These are phyloP conservation scores for Pimephales promelas DNA, from an alignment of 2,113 vertebrate species.

Conservation along the genomic window DNA sequence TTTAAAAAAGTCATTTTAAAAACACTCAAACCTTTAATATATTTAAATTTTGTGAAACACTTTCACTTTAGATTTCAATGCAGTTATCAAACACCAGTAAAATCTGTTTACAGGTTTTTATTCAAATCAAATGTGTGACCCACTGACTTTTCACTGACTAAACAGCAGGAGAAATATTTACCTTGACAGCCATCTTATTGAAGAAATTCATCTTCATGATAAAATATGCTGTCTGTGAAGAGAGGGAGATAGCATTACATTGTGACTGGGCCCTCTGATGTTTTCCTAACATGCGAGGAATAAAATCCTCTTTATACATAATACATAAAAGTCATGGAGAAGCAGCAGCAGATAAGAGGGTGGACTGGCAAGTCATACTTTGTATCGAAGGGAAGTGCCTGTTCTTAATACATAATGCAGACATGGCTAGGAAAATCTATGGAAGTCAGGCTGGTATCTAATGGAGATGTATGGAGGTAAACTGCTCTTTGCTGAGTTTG, in stretches of 20 bases:
- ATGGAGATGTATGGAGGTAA: constrained; percentile 99
- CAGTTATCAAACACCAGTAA: constrained; percentile 60
- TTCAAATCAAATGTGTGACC: constrained; percentile 84
- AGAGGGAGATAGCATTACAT: constrained; percentile 81
- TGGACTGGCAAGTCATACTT: constrained; percentile 74
- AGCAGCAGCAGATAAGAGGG: constrained; percentile 67
- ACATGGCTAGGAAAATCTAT: constrained; percentile 98
- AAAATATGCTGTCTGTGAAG: constrained; percentile 94
- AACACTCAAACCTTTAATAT: not conserved
- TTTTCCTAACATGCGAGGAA: constrained; percentile 89
- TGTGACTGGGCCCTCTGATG: constrained; percentile 82
- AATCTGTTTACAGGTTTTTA: constrained; percentile 79
- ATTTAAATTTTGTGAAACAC: not conserved
- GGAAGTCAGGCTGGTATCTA: constrained; percentile 94
- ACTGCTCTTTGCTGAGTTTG: constrained; percentile 97
- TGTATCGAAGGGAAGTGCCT: constrained; percentile 86
- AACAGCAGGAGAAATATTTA: constrained; percentile 96
- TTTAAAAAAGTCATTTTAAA: not conserved
- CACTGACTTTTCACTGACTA: constrained; percentile 89
- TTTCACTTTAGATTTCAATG: constrained; percentile 7
- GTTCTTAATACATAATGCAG: constrained; percentile 95
- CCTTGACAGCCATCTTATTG: constrained; percentile 97
- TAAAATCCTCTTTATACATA: constrained; percentile 97
- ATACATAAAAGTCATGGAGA: constrained; percentile 90
- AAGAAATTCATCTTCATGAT: constrained; percentile 99